phyloP scores from a whole-genome alignment of 2,888 invertebrate genomes.

The Sceliomorpha sp. region DNA sequence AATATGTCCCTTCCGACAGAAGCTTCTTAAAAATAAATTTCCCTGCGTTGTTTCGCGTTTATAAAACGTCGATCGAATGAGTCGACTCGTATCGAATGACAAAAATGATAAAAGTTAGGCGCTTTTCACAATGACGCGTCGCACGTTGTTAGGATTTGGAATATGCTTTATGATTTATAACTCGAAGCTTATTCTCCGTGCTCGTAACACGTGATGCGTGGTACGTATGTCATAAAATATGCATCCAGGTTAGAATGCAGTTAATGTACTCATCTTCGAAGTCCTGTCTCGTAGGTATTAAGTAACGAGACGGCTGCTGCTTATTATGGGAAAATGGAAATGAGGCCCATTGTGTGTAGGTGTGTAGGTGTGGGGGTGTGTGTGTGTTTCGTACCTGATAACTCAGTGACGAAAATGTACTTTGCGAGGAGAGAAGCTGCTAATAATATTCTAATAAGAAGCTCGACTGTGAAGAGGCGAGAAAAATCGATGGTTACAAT shows the following conservation, averaged over 20 bases:
- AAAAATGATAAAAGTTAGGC: no score
- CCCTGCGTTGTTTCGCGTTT: no score
- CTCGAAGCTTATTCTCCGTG: slow-evolving; percentile 31
- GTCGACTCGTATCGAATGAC: no score
- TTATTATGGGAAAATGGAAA: slow-evolving; percentile 58
- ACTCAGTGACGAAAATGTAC: slow-evolving; percentile 55
- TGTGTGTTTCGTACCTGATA: slow-evolving; percentile 51
- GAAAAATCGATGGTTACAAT: slow-evolving; percentile 33
- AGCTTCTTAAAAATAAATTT: no score
- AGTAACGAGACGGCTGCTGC: slow-evolving; percentile 62
- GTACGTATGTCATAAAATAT: slow-evolving; percentile 59
- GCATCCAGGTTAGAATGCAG: slow-evolving; percentile 62
- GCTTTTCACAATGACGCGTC: no score
- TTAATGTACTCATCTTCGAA: slow-evolving; percentile 63
- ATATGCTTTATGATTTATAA: slow-evolving; percentile 32
- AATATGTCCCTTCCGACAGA: neutral
- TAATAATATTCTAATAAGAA: slow-evolving; percentile 55
- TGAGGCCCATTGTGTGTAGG: slow-evolving; percentile 54
- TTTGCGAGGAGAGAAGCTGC: slow-evolving; percentile 38
- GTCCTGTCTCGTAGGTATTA: slow-evolving; percentile 63
- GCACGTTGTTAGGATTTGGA: slow-evolving; percentile 24
- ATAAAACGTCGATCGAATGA: no score
- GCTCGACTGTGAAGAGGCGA: slow-evolving; percentile 31
- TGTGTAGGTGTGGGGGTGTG: no score
- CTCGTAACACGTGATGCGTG: slow-evolving; percentile 44